phyloP scores from a whole-genome alignment of 2,113 vertebrate species.

The Pantherophis guttatus region DNA sequence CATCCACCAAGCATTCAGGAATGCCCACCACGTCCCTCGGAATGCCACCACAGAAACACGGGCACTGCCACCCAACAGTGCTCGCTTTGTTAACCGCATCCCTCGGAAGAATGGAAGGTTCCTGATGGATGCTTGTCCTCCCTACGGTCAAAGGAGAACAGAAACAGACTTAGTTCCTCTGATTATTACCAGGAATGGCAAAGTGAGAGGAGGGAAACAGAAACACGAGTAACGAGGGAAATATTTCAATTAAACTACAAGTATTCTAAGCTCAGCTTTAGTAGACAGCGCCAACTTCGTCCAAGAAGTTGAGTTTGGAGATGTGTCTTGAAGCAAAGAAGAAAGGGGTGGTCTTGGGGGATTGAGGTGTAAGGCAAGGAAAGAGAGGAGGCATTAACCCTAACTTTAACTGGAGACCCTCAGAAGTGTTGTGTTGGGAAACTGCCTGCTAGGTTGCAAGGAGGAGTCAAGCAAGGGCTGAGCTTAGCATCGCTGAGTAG shows the following conservation, averaged over 20 bases:
- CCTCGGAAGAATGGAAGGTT: background rate
- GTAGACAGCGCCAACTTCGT: background rate
- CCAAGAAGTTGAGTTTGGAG: background rate
- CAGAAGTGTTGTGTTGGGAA: background rate
- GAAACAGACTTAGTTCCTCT: background rate
- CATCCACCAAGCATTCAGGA: slow-evolving; percentile 5
- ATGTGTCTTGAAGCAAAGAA: background rate
- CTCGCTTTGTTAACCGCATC: background rate
- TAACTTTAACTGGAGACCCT: background rate
- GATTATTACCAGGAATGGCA: background rate
- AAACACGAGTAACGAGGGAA: background rate
- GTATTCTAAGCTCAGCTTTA: background rate
- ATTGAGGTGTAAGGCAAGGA: background rate
- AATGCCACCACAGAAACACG: background rate
- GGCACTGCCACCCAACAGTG: background rate
- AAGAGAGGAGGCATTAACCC: background rate
- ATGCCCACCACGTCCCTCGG: background rate
- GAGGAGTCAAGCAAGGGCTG: background rate
- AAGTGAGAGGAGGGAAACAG: too few relatives aligned
- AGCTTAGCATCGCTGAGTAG: background rate
- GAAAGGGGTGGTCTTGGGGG: too few relatives aligned
- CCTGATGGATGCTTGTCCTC: background rate
- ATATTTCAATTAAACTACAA: background rate
- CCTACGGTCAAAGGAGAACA: background rate
- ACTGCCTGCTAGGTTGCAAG: background rate